A percentile compares a stretch with the other conserved stretches of the same genome.
phyloP scores from a whole-genome alignment of 2,113 vertebrate species.

The Toxotes chatareus region DNA sequence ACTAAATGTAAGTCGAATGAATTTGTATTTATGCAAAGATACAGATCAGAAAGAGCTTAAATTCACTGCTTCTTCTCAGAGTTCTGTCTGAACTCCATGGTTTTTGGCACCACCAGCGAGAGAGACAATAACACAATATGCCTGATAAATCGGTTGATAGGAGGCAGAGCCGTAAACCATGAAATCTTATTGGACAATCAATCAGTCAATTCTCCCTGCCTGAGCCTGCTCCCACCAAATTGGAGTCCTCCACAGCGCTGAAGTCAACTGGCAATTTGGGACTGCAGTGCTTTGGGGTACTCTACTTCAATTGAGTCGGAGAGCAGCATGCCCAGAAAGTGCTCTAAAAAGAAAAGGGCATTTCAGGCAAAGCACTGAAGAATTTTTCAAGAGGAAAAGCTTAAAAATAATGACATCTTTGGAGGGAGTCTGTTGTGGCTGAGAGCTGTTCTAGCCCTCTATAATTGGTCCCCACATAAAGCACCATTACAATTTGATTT shows the following conservation, averaged over 20 bases:
- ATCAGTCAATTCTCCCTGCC: conserved; percentile 62
- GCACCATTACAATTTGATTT: conserved; percentile 62
- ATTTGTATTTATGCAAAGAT: background rate
- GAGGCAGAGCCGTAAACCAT: conserved; percentile 45
- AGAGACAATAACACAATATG: conserved; percentile 35
- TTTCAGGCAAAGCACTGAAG: conserved; percentile 55
- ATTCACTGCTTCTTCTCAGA: background rate
- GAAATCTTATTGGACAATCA: conserved; percentile 68
- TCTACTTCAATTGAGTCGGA: conserved; percentile 38
- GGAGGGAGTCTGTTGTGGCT: conserved; percentile 52
- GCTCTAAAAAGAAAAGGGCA: conserved; percentile 46
- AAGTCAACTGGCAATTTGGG: conserved; percentile 58
- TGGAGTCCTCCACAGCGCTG: conserved; percentile 22
- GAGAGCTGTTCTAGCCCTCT: conserved; percentile 55
- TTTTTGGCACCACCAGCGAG: conserved; percentile 6
- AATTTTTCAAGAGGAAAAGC: conserved; percentile 58
- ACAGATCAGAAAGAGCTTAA: background rate
- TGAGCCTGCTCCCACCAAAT: conserved; percentile 30
- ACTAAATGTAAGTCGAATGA: background rate
- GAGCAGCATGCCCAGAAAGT: conserved; percentile 51
- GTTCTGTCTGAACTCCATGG: background rate
- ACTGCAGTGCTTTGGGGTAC: conserved; percentile 54
- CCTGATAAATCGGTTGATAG: conserved; percentile 44
- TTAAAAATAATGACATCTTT: conserved; percentile 74
- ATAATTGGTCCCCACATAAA: conserved; percentile 55